A percentile compares a stretch with the other conserved stretches of the same genome.
Evolutionary conservation across 1,140 invertebrate genomes (phyloP).

Genomic region (Globodera rostochiensis): DNA sequence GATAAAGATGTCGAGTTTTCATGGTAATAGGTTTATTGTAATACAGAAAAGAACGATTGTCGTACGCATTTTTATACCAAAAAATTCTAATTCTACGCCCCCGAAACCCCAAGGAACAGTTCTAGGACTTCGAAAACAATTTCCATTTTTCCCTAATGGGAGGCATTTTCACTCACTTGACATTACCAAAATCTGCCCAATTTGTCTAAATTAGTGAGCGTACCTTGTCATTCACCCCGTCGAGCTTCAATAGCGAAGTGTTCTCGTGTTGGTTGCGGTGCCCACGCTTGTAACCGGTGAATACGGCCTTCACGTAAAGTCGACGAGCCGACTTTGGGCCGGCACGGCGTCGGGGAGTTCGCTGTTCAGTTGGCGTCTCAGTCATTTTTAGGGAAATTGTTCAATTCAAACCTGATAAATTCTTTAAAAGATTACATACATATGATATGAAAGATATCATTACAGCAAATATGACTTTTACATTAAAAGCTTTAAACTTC

Average conservation of each 20-base stretch:
- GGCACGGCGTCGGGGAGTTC: conserved; percentile 28
- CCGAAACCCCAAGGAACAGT: no score
- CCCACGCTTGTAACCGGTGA: conserved; percentile 95
- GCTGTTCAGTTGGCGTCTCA: background rate
- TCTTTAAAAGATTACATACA: background rate
- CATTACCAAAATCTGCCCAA: no score
- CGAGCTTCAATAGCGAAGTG: conserved; percentile 89
- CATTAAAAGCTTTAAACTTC: background rate
- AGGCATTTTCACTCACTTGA: no score
- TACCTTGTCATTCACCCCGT: conserved; percentile 79
- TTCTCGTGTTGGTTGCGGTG: conserved; percentile 95
- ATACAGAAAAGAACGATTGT: no score
- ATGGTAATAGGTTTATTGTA: no score
- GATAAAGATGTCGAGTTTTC: no score
- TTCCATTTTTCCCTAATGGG: no score
- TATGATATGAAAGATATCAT: background rate
- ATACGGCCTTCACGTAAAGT: conserved; percentile 75
- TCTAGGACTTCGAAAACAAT: no score
- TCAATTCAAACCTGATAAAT: background rate
- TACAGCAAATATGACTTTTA: background rate
- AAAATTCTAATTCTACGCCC: no score
- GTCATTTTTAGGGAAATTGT: conserved; percentile 2
- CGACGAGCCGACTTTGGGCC: conserved; percentile 41
- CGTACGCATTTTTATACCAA: no score
- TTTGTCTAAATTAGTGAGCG: no score